These are phyloP conservation scores for Asobara japonica DNA, from an alignment of 1,140 invertebrate species.

Conservation along the genomic window DNA sequence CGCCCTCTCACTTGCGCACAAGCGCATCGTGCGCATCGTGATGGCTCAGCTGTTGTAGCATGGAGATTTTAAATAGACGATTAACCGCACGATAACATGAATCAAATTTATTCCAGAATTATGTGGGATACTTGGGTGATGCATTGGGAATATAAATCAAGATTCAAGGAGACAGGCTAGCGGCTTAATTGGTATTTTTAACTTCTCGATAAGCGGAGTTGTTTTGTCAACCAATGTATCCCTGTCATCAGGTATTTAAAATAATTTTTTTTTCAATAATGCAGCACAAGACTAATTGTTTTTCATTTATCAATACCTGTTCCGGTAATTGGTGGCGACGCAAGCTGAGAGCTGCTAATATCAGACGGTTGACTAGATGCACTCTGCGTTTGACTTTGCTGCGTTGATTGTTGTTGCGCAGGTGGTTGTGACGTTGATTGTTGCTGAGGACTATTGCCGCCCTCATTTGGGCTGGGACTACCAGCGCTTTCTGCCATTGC, in stretches of 20 bases:
- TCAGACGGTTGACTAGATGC: conserved; percentile 56
- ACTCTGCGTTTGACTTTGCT: conserved; percentile 30
- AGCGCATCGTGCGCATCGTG: conserved; percentile 33
- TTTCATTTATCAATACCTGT: conserved; percentile 56
- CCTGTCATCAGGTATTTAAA: no score
- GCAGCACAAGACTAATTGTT: no score
- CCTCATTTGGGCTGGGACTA: conserved; percentile 53
- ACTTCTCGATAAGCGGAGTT: no score
- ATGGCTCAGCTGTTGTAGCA: conserved; percentile 7
- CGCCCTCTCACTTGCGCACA: not conserved
- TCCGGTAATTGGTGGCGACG: conserved; percentile 65
- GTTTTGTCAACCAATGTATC: no score
- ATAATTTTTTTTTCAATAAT: no score
- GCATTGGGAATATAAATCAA: not conserved
- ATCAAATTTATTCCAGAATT: conserved; percentile 9
- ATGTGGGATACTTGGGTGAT: not conserved
- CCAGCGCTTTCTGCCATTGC: conserved; percentile 63
- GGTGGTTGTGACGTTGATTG: conserved; percentile 41
- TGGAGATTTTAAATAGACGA: conserved; percentile 29
- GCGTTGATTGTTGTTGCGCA: conserved; percentile 36
- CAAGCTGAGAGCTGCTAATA: conserved; percentile 63
- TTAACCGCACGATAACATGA: conserved; percentile 21
- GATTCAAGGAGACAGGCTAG: not conserved
- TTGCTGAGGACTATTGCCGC: conserved; percentile 51
- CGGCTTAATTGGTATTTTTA: not conserved